Base-by-base conservation (phyloP, 2,113 vertebrate genomes). In the Rhizomys pruinosus region DNA sequence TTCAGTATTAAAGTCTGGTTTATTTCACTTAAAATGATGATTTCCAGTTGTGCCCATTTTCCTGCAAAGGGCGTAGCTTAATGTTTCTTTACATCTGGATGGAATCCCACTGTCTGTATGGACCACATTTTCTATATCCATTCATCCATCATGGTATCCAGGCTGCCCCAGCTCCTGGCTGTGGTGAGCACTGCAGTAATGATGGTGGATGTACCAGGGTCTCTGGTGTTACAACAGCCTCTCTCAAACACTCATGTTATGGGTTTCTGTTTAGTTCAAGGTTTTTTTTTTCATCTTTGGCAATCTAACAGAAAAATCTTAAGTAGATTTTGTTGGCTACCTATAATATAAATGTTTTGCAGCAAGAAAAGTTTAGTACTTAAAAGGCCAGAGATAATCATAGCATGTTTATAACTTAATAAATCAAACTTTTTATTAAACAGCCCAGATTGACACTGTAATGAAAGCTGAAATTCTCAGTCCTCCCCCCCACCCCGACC, bases 291-390 rank as follows among this genome's bases (percentile, higher is more conserved):
- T 39, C 25, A 78, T 47, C 92, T 92, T 68, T 79, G 59, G 52
- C 47, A 57, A 66, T n/a, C 32, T 32, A n/a, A 5, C 25, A 73
- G 47, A 57, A 47, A 44, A 27, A 68, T 73, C 64, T 81, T 68
- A 81, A 68, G 17, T 85, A 85, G 81, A 82, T 39, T 84, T 92
- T 87, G 52, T 78, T 93, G 71, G 39, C 52, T 92, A 29, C 27
- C 29, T 61, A 4, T 42, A 82, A 66, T 32, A 78, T 55, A 78
- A 69, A 57, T 42, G 59, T 66, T 84, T 3, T 66, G 42, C 81
- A 72, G 57, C 0, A 17, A 25, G 16, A 27, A 69, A 89, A 87
- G 25, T 39, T 80, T 91, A 85, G 32, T 59, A 71, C 47, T 89
- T 73, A 80, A 92, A 90, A 93, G 91, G 52, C 0, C 15, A 74